Conservation (phyloP, 2,888 invertebrate genomes). For the Listrodromus nycthemerus region DNA sequence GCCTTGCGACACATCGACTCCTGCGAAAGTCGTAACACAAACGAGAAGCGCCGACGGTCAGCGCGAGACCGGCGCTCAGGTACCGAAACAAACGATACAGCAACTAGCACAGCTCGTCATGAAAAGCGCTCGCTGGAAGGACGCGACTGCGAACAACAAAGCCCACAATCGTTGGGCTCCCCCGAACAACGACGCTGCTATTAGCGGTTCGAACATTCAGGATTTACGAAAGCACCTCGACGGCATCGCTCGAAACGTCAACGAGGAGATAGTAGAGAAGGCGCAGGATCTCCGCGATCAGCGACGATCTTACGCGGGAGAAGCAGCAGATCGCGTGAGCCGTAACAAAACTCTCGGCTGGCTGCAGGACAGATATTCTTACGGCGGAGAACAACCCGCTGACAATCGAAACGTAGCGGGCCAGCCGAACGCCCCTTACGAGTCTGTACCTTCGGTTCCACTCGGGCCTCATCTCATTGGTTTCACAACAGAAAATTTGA, state of each 20-base stretch:
- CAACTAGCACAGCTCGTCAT: slow-evolving; percentile 81
- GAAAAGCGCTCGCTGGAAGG: slow-evolving; percentile 82
- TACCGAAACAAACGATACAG: slow-evolving; percentile 80
- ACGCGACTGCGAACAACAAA: slow-evolving; percentile 63
- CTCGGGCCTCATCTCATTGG: slow-evolving; percentile 70
- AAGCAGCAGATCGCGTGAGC: slow-evolving; percentile 65
- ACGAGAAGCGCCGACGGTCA: slow-evolving; percentile 28
- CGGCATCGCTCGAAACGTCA: background rate
- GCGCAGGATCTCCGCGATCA: slow-evolving; percentile 3
- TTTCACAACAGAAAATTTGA: slow-evolving; percentile 69
- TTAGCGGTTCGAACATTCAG: slow-evolving; percentile 48
- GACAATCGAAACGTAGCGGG: slow-evolving; percentile 38
- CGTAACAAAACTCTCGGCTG: slow-evolving; percentile 75
- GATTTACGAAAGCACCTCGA: slow-evolving; percentile 29
- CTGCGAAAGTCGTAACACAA: slow-evolving; percentile 73
- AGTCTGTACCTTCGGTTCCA: background rate
- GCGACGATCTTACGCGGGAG: slow-evolving; percentile 49
- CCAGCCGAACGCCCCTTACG: slow-evolving; percentile 15
- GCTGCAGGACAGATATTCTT: slow-evolving; percentile 77
- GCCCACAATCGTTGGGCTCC: slow-evolving; percentile 53
- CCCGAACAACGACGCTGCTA: background rate
- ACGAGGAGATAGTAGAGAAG: background rate
- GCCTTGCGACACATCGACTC: slow-evolving; percentile 80
- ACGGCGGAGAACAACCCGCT: slow-evolving; percentile 56
- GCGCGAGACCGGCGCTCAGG: slow-evolving; percentile 19